These are phyloP conservation scores for Amiota mariae DNA, from an alignment of 2,888 invertebrate species.

Conservation along the genomic window DNA sequence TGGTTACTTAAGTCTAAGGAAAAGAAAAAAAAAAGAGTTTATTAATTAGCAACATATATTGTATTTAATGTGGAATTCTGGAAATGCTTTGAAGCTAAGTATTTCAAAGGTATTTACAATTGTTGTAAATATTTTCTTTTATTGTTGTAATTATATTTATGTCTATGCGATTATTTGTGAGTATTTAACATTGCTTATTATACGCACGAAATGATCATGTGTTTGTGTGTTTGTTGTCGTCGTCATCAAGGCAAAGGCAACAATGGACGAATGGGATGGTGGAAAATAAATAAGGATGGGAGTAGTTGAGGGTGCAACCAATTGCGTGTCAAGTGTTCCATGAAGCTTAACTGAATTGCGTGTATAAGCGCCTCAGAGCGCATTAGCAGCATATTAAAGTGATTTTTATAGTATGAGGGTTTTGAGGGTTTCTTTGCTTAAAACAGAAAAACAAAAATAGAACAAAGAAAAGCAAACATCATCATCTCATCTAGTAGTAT, in stretches of 20 bases:
- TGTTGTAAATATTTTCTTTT: conserved; percentile 67
- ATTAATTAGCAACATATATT: too few species aligned
- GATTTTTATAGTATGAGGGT: conserved; percentile 45
- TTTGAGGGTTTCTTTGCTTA: neutral
- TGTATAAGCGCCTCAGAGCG: conserved; percentile 37
- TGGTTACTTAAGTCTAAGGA: neutral
- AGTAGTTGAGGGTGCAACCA: conserved; percentile 17
- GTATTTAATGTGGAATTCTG: conserved; percentile 17
- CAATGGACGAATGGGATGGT: too few species aligned
- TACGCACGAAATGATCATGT: conserved; percentile 36
- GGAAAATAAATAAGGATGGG: too few species aligned
- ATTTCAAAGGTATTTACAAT: conserved; percentile 61
- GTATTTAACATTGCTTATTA: conserved; percentile 16
- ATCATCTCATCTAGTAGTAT: too few species aligned
- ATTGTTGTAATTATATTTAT: conserved; percentile 68
- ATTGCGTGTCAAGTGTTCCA: conserved; percentile 57
- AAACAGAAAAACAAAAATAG: neutral
- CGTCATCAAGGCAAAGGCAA: too few species aligned
- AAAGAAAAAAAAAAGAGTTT: conserved; percentile 46
- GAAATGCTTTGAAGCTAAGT: conserved; percentile 53
- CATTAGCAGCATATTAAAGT: conserved; percentile 57
- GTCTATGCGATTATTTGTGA: conserved; percentile 15
- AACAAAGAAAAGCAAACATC: too few species aligned
- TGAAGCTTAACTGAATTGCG: conserved; percentile 24
- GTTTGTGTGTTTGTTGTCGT: conserved; percentile 37